Conservation (phyloP, 2,888 invertebrate species). For the Lacanobia wlatinum region DNA sequence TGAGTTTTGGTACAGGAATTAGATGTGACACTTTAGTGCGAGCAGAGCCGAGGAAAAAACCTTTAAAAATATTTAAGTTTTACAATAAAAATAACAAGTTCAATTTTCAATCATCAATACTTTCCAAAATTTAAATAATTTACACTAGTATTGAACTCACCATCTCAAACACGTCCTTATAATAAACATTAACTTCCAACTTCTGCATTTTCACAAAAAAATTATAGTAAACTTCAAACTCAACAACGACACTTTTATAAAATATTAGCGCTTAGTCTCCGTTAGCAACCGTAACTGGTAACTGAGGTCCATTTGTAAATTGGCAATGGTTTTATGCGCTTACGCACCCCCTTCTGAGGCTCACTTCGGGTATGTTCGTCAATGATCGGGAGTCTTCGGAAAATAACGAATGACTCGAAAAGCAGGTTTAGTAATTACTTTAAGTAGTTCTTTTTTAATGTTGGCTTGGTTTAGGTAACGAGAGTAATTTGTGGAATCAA, state of each 20-base stretch:
- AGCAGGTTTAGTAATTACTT: slow-evolving; percentile 1
- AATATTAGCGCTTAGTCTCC: slow-evolving; percentile 31
- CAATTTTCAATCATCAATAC: too few species aligned
- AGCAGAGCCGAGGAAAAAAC: too few species aligned
- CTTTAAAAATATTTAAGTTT: too few species aligned
- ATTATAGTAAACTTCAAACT: slow-evolving; percentile 1
- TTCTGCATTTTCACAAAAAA: slow-evolving; percentile 50
- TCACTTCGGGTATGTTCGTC: slow-evolving; percentile 29
- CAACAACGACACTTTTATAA: slow-evolving; percentile 11
- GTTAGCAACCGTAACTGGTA: slow-evolving; percentile 21
- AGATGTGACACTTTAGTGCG: too few species aligned
- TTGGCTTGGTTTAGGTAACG: slow-evolving; percentile 28
- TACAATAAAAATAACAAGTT: too few species aligned
- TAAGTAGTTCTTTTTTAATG: slow-evolving; percentile 4
- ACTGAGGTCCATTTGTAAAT: slow-evolving; percentile 38
- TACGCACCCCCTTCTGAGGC: slow-evolving; percentile 40
- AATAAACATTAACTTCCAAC: slow-evolving; percentile 62
- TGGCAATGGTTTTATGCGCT: slow-evolving; percentile 46
- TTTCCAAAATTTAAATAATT: too few species aligned
- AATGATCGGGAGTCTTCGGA: slow-evolving; percentile 14
- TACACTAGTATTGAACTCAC: slow-evolving; percentile 60
- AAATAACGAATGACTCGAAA: slow-evolving; percentile 1
- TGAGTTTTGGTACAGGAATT: too few species aligned
- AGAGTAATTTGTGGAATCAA: slow-evolving; percentile 12
- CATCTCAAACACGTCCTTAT: slow-evolving; percentile 70